Conservation (phyloP, 2,888 invertebrate genomes). For the Epinotia nisella region DNA sequence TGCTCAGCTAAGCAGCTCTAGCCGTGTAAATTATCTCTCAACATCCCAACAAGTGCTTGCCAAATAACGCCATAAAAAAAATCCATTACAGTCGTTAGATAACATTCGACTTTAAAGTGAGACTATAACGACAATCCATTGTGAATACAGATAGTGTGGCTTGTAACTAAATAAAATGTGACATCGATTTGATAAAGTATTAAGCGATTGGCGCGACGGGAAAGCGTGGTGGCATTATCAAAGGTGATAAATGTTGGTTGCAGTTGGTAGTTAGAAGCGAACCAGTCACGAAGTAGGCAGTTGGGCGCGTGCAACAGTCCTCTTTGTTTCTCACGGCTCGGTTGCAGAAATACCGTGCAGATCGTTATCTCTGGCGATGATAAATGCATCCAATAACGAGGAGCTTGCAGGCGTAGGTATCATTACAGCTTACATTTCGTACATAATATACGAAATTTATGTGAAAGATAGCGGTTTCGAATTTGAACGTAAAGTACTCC, state of each 20-base stretch:
- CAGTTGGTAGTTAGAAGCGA: slow-evolving; percentile 53
- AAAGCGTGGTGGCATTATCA: slow-evolving; percentile 54
- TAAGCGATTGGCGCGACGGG: slow-evolving; percentile 39
- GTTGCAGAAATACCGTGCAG: slow-evolving; percentile 67
- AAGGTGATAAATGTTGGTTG: slow-evolving; percentile 47
- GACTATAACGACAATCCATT: slow-evolving; percentile 15
- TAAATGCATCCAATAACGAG: slow-evolving; percentile 66
- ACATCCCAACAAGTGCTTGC: slow-evolving; percentile 17
- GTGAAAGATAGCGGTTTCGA: slow-evolving; percentile 25
- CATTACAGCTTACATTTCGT: slow-evolving; percentile 35
- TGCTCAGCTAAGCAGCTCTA: not conserved
- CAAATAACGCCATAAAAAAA: slow-evolving; percentile 34
- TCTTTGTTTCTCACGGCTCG: slow-evolving; percentile 76
- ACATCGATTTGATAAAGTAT: slow-evolving; percentile 29
- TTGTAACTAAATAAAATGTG: slow-evolving; percentile 34
- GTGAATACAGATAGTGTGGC: slow-evolving; percentile 15
- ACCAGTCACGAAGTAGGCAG: slow-evolving; percentile 66
- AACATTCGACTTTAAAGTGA: slow-evolving; percentile 31
- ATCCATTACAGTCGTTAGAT: slow-evolving; percentile 19
- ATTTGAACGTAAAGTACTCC: slow-evolving; percentile 8
- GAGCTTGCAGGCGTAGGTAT: slow-evolving; percentile 43
- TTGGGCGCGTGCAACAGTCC: slow-evolving; percentile 53
- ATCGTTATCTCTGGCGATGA: slow-evolving; percentile 71
- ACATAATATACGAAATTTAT: slow-evolving; percentile 34
- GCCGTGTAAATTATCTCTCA: slow-evolving; percentile 22